A percentile compares a stretch with the other conserved stretches of the same genome.
phyloP scores from a whole-genome alignment of 2,888 invertebrate species.

The Vesta saturnalis region DNA sequence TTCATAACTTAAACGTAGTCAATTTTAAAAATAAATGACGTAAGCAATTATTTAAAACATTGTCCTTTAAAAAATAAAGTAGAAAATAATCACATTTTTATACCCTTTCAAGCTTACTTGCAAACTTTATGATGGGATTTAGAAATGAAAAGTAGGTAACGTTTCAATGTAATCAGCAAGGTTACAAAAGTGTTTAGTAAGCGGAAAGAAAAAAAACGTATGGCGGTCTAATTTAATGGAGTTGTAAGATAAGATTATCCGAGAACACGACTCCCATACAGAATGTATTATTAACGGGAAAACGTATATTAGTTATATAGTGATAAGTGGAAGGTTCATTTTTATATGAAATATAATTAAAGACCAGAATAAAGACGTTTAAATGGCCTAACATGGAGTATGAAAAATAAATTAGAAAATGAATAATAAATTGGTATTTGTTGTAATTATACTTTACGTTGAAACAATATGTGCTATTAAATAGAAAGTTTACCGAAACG shows the following conservation, averaged over 20 bases:
- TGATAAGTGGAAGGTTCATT: too few relatives aligned
- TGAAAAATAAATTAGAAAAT: too few relatives aligned
- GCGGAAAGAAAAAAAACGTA: background rate
- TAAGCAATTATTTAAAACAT: too few relatives aligned
- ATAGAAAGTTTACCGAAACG: too few relatives aligned
- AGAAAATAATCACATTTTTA: background rate
- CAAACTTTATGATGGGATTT: background rate
- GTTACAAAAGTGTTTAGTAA: background rate
- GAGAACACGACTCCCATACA: background rate
- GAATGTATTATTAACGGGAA: background rate
- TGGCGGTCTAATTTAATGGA: background rate
- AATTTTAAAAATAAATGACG: too few relatives aligned
- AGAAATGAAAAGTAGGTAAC: background rate
- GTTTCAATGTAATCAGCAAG: background rate
- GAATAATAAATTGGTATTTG: too few relatives aligned
- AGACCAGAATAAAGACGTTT: too few relatives aligned
- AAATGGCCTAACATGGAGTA: too few relatives aligned
- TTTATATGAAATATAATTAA: too few relatives aligned
- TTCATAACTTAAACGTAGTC: too few relatives aligned
- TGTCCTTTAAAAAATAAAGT: background rate
- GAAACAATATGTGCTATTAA: too few relatives aligned
- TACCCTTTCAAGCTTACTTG: background rate
- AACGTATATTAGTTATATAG: background rate
- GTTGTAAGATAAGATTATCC: constrained; percentile 3
- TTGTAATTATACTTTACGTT: too few relatives aligned